A percentile compares a stretch with the other conserved stretches of the same genome.
Evolutionary conservation across 2,888 invertebrate genomes (phyloP).

Genomic region (Pyrochroa serraticornis): DNA sequence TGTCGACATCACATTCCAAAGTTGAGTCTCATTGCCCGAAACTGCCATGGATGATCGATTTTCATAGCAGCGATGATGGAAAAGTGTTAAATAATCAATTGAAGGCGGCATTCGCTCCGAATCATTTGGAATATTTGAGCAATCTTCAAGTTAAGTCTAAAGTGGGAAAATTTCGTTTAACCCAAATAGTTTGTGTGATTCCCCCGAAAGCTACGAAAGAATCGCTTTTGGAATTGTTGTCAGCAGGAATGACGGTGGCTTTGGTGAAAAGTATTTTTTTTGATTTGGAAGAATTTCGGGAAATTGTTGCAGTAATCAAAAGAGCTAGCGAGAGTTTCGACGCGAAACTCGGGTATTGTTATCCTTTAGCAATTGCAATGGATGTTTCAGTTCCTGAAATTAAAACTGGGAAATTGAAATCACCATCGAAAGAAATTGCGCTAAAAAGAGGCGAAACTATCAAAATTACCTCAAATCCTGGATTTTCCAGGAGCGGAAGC

Average conservation of each 20-base stretch:
- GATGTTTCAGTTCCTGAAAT: conserved; percentile 90
- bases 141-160: conserved; percentile 58
- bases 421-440: conserved; percentile 24
- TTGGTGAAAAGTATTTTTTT: conserved; percentile 57
- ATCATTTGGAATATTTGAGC: conserved; percentile 60
- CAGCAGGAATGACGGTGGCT: conserved; percentile 62
- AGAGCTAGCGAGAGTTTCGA: conserved; percentile 65
- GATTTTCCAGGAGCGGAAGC: conserved; percentile 63
- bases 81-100: conserved; percentile 61
- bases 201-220: conserved; percentile 51
- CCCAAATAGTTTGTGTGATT: conserved; percentile 64
- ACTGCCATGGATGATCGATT: conserved; percentile 57
- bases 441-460: conserved; percentile 52
- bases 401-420: conserved; percentile 75
- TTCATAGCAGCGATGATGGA: conserved; percentile 48
- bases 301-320: conserved; percentile 58
- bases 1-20: not conserved
- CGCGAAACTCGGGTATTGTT: conserved; percentile 64
- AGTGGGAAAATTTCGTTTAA: conserved; percentile 60
- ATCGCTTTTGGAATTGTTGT: conserved; percentile 55
- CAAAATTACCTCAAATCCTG: conserved; percentile 61
- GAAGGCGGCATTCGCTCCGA: conserved; percentile 58
- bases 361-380: conserved; percentile 82
- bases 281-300: conserved; percentile 57
- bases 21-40: conserved; percentile 43